These are phyloP conservation scores for Propithecus coquereli DNA, from an alignment of 2,113 vertebrate genomes.

Conservation along the genomic window DNA sequence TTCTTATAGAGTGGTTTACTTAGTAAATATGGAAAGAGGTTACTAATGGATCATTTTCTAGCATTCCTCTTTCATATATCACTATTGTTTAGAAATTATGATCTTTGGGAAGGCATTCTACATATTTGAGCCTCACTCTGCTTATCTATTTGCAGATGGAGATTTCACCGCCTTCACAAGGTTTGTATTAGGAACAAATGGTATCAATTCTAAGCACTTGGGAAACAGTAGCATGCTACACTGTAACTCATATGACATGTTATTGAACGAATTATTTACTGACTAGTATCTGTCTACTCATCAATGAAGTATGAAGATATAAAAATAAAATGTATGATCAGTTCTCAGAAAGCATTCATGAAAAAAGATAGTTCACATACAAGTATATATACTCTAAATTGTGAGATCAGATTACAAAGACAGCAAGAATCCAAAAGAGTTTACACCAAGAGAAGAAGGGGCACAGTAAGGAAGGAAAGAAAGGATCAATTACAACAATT, in stretches of 20 bases:
- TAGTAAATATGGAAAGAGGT: background rate
- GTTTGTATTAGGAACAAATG: background rate
- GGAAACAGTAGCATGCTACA: background rate
- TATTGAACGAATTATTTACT: conserved; percentile 19
- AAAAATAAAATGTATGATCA: background rate
- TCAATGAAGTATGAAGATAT: background rate
- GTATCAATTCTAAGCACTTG: background rate
- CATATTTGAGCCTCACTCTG: background rate
- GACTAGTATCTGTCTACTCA: background rate
- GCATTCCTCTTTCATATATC: background rate
- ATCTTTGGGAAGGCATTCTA: background rate
- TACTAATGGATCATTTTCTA: background rate
- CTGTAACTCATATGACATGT: background rate
- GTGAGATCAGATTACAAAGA: conserved; percentile 1
- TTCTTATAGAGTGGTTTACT: background rate
- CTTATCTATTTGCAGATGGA: background rate
- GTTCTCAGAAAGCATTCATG: background rate
- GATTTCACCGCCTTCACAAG: background rate
- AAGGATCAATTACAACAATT: background rate
- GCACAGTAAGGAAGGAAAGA: background rate
- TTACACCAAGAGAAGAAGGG: background rate
- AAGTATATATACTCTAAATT: background rate
- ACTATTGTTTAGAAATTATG: background rate
- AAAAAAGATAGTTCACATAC: background rate
- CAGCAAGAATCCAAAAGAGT: background rate